Evolutionary conservation across 2,888 invertebrate species (phyloP).

Genomic region (Cabera pusaria): DNA sequence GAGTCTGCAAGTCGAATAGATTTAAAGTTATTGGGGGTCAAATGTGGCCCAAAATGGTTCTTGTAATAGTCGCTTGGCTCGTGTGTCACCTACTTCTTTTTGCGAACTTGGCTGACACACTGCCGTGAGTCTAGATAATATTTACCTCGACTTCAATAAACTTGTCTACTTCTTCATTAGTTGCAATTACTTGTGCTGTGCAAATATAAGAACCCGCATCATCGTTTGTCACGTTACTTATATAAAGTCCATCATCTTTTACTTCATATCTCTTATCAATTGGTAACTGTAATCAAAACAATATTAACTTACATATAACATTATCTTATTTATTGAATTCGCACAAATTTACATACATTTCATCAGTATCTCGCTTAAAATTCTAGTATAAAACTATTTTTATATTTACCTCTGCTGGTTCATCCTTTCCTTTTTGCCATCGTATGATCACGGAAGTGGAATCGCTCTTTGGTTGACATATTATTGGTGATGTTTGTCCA

Average conservation of each 20-base stretch:
- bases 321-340: too few species aligned
- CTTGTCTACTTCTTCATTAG: constrained; percentile 41
- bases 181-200: constrained; percentile 36
- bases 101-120: too few species aligned
- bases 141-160: constrained; percentile 41
- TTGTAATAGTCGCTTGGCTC: too few species aligned
- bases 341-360: too few species aligned
- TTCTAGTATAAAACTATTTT: background rate
- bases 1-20: too few species aligned
- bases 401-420: constrained; percentile 38
- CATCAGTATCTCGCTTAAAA: background rate
- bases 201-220: constrained; percentile 47
- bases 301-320: too few species aligned
- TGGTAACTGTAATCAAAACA: constrained; percentile 51
- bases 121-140: too few species aligned
- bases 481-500: constrained; percentile 49
- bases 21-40: too few species aligned
- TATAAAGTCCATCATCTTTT: constrained; percentile 43
- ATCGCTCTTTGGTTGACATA: constrained; percentile 56
- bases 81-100: too few species aligned
- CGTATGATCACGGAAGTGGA: constrained; percentile 42
- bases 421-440: constrained; percentile 55
- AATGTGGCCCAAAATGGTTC: too few species aligned
- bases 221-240: constrained; percentile 37
- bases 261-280: constrained; percentile 48